Evolutionary conservation across 2,888 invertebrate species (phyloP).

Genomic region (Lycocerus yunnanus): DNA sequence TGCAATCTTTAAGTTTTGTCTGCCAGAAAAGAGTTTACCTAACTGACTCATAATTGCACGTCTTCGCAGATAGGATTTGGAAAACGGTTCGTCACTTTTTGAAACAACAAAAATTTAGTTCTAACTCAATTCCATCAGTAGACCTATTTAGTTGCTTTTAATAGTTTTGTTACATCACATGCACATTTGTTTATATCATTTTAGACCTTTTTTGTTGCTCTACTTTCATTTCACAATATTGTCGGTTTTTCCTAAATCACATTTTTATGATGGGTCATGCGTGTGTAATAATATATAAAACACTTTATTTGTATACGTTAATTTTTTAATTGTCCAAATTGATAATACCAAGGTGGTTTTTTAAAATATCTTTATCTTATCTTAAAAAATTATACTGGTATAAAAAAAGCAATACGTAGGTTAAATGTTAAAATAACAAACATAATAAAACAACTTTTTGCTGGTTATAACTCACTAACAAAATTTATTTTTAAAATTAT

Average conservation of each 20-base stretch:
- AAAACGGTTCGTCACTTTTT: background rate
- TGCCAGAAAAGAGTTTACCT: background rate
- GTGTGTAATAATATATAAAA: background rate
- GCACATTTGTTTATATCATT: background rate
- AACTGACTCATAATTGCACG: background rate
- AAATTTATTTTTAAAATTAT: background rate
- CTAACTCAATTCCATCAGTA: background rate
- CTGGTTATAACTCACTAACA: background rate
- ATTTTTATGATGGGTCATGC: background rate
- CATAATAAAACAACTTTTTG: background rate
- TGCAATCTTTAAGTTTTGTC: background rate
- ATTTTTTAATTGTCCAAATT: background rate
- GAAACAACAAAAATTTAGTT: background rate
- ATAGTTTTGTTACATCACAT: background rate
- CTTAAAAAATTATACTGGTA: background rate
- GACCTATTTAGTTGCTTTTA: background rate
- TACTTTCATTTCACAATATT: background rate
- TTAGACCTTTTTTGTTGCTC: background rate
- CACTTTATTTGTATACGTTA: background rate
- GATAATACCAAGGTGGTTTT: background rate
- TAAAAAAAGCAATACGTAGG: background rate
- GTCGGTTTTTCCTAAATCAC: background rate
- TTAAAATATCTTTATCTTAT: background rate
- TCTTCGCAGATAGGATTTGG: background rate
- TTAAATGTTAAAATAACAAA: background rate